Evolutionary conservation across 2,888 invertebrate species (phyloP).

Genomic region (Cenopis cana): DNA sequence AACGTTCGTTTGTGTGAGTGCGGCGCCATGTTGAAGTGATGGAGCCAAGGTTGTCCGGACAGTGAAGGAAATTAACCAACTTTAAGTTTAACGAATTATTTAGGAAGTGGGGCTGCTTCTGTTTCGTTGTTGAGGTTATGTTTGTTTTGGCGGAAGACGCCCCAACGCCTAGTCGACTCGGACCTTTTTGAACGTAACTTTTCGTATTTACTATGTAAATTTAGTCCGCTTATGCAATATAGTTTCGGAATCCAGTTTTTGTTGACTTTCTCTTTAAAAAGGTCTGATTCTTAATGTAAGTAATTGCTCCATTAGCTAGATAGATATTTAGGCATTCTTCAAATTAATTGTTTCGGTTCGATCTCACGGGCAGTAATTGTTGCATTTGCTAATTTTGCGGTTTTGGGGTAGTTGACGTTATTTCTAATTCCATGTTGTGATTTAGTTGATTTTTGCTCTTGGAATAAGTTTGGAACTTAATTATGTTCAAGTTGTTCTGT

Average conservation of each 20-base stretch:
- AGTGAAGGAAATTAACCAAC: conserved; percentile 80
- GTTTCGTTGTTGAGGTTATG: conserved; percentile 63
- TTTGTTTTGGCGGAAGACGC: conserved; percentile 73
- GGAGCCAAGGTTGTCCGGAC: conserved; percentile 82
- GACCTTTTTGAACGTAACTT: conserved; percentile 66
- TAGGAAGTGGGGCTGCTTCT: conserved; percentile 80
- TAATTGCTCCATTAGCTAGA: conserved; percentile 83
- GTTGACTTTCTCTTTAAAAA: conserved; percentile 60
- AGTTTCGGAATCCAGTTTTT: conserved; percentile 46
- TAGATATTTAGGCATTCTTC: conserved; percentile 81
- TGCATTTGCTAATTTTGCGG: conserved; percentile 60
- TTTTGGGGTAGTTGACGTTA: conserved; percentile 31
- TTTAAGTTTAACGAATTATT: conserved; percentile 78
- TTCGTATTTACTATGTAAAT: conserved; percentile 45
- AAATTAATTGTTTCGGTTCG: conserved; percentile 78
- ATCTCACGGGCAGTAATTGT: conserved; percentile 64
- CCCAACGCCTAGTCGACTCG: conserved; percentile 79
- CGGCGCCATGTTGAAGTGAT: conserved; percentile 80
- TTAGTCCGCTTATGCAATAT: conserved; percentile 44
- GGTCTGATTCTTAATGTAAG: conserved; percentile 69
- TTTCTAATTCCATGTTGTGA: conserved; percentile 10
- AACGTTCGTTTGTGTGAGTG: conserved; percentile 73
- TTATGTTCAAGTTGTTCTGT: background rate
- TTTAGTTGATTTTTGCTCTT: conserved; percentile 21
- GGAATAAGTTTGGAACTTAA: conserved; percentile 18